These are phyloP conservation scores for Heliconius ismenius DNA, from an alignment of 2,888 invertebrate genomes.

Conservation along the genomic window DNA sequence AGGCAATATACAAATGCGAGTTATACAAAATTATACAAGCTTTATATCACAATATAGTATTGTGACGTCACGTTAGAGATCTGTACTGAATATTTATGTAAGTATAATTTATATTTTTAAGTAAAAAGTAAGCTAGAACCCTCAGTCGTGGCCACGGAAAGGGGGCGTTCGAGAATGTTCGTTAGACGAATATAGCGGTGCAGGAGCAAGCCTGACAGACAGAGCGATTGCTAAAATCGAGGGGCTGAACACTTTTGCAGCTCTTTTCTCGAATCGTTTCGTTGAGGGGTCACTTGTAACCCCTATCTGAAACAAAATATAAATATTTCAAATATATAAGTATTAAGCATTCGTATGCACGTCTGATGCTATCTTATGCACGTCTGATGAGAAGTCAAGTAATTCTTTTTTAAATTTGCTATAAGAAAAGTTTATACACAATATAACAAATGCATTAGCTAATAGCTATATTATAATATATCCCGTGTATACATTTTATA, in stretches of 20 bases:
- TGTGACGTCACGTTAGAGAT: constrained; percentile 82
- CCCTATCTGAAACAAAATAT: constrained; percentile 71
- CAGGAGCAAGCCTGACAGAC: constrained; percentile 71
- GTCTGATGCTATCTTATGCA: neutral
- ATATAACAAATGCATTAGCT: no score
- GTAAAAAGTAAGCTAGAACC: constrained; percentile 58
- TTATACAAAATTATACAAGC: constrained; percentile 56
- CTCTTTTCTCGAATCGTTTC: constrained; percentile 77
- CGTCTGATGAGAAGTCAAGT: neutral
- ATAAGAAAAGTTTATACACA: no score
- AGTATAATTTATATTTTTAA: constrained; percentile 8
- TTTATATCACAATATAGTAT: constrained; percentile 70
- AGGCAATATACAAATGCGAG: constrained; percentile 71
- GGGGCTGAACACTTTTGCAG: constrained; percentile 61
- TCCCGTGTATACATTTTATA: no score
- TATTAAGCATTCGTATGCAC: neutral
- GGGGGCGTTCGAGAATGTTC: constrained; percentile 70
- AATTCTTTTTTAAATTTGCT: no score
- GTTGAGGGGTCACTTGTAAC: constrained; percentile 66
- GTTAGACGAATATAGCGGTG: constrained; percentile 75
- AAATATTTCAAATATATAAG: neutral
- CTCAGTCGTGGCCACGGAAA: constrained; percentile 78
- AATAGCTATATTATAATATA: no score
- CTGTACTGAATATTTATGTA: constrained; percentile 78
- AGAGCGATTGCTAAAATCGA: constrained; percentile 71